phyloP scores from a whole-genome alignment of 2,888 invertebrate genomes.

The Troides aeacus region DNA sequence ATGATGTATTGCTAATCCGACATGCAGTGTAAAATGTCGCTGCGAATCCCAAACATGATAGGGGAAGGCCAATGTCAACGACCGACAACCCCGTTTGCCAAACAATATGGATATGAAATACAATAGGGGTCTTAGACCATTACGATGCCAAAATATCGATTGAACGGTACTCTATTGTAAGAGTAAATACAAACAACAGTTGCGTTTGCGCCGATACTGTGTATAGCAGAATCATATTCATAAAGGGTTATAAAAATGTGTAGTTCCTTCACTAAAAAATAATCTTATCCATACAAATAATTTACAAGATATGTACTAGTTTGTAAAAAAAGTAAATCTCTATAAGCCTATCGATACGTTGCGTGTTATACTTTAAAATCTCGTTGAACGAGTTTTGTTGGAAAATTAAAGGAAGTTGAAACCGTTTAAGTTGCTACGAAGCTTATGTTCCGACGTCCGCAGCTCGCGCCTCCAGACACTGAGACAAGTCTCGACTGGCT shows the following conservation, averaged over 20 bases:
- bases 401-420: conserved; percentile 26
- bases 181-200: not conserved
- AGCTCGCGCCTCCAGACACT: conserved; percentile 17
- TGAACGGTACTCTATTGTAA: conserved; percentile 54
- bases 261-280: not conserved
- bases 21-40: conserved; percentile 64
- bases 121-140: conserved; percentile 71
- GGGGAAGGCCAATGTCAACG: conserved; percentile 76
- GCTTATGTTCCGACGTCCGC: conserved; percentile 18
- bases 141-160: conserved; percentile 67
- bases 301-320: not conserved
- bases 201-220: conserved; percentile 6
- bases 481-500: conserved; percentile 27
- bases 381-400: conserved; percentile 24
- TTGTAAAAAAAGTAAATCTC: not conserved
- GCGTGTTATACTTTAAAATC: conserved; percentile 5
- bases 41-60: conserved; percentile 64
- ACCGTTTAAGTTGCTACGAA: conserved; percentile 25
- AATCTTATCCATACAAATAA: not conserved
- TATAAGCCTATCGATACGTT: conserved; percentile 6
- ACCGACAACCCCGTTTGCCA: conserved; percentile 68
- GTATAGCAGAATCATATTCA: not conserved
- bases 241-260: not conserved
- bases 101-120: conserved; percentile 60
- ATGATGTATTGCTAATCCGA: conserved; percentile 70